phyloP scores from a whole-genome alignment of 2,888 invertebrate species.

The Volucella inanis region DNA sequence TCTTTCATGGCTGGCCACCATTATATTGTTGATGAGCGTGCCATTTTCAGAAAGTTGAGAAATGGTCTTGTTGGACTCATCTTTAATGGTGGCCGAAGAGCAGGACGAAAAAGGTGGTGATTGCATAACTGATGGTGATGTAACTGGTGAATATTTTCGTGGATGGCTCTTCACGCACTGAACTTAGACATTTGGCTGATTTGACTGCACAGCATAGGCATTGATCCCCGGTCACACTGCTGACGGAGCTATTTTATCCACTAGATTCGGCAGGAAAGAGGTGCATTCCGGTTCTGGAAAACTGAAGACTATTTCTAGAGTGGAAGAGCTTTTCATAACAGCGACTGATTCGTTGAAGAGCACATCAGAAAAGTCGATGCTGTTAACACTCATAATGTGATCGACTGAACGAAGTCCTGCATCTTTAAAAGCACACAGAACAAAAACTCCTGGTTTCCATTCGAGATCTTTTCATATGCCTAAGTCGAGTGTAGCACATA shows the following conservation, averaged over 20 bases:
- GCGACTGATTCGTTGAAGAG: conserved; percentile 92
- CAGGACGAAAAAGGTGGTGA: conserved; percentile 61
- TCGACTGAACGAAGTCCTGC: conserved; percentile 95
- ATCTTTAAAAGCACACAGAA: conserved; percentile 94
- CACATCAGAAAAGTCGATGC: conserved; percentile 89
- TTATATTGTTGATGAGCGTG: conserved; percentile 88
- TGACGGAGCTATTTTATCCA: conserved; percentile 93
- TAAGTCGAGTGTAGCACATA: conserved; percentile 92
- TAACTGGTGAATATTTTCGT: conserved; percentile 31
- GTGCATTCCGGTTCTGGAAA: conserved; percentile 91
- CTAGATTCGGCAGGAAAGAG: conserved; percentile 92
- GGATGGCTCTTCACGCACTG: conserved; percentile 88
- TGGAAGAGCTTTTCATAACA: conserved; percentile 91
- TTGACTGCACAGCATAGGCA: conserved; percentile 87
- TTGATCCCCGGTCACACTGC: too few species aligned
- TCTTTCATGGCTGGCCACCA: conserved; percentile 77
- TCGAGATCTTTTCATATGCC: conserved; percentile 94
- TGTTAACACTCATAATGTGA: conserved; percentile 95
- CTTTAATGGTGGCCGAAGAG: conserved; percentile 68
- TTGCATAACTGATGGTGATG: conserved; percentile 48
- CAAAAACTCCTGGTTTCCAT: conserved; percentile 93
- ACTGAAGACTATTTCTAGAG: too few species aligned
- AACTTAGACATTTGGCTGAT: conserved; percentile 86
- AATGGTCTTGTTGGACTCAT: conserved; percentile 87
- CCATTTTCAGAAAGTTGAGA: conserved; percentile 89